Percentiles rank a stretch among this genome's conserved stretches.
These are phyloP conservation scores for Connochaetes taurinus DNA, from an alignment of 2,113 vertebrate genomes.

Conservation along the genomic window DNA sequence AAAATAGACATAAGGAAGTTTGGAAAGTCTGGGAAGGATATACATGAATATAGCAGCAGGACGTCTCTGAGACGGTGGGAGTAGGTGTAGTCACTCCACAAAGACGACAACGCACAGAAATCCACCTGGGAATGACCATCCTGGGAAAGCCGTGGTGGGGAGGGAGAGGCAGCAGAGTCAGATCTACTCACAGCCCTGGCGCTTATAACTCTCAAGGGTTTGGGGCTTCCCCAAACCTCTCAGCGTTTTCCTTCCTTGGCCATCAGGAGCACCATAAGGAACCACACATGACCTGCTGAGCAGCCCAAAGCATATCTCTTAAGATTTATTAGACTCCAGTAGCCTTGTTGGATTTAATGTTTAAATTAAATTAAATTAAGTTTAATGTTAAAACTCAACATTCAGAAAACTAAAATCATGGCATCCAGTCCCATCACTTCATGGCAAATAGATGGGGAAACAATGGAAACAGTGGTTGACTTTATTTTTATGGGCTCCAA, in stretches of 20 bases:
- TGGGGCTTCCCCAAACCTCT: background rate
- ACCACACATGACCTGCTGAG: background rate
- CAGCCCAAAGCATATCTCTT: background rate
- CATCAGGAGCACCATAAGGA: background rate
- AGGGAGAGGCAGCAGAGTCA: background rate
- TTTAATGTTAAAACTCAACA: background rate
- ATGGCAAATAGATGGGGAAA: background rate
- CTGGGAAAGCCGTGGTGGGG: fast-evolving
- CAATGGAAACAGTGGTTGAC: background rate
- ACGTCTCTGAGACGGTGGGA: fast-evolving
- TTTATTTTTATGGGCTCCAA: fast-evolving
- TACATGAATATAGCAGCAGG: background rate
- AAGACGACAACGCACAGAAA: background rate
- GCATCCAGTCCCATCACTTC: background rate
- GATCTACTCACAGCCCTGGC: background rate
- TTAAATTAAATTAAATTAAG: background rate
- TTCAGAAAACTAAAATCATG: background rate
- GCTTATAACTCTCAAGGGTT: background rate
- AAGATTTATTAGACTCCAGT: background rate
- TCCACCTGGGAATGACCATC: background rate
- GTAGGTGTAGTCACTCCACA: background rate
- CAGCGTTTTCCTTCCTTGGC: background rate
- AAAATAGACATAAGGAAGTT: background rate
- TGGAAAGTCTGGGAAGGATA: background rate
- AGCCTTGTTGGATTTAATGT: background rate